These are phyloP conservation scores for Melanotaenia boesemani DNA, from an alignment of 2,797 vertebrate species.

Conservation along the genomic window DNA sequence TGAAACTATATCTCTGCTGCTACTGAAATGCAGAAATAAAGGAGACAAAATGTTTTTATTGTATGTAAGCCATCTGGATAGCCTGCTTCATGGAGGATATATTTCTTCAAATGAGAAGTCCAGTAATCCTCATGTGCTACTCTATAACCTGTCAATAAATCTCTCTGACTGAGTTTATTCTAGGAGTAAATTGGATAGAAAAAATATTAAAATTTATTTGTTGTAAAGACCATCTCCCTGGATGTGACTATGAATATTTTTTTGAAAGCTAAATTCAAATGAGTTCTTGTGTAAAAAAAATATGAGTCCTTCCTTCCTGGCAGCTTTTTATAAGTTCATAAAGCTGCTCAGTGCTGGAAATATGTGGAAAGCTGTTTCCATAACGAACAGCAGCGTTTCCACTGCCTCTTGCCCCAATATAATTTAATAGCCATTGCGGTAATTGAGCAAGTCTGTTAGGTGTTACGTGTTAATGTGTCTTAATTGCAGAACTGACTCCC, in stretches of 20 bases:
- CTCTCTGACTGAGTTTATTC: not conserved
- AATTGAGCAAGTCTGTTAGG: conserved; percentile 76
- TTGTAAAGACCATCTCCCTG: not conserved
- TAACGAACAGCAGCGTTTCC: conserved; percentile 51
- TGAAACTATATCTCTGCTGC: conserved; percentile 23
- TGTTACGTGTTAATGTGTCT: conserved; percentile 75
- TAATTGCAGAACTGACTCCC: conserved; percentile 72
- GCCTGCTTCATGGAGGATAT: not conserved
- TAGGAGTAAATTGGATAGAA: not conserved
- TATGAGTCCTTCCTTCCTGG: conserved; percentile 25
- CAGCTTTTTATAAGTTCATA: conserved; percentile 47
- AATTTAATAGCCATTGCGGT: conserved; percentile 73
- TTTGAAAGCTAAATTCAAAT: conserved; percentile 12
- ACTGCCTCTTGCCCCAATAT: conserved; percentile 59
- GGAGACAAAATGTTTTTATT: conserved; percentile 8
- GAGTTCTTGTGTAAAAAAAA: not conserved
- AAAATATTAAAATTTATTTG: not conserved
- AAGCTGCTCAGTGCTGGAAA: conserved; percentile 57
- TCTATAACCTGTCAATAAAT: not conserved
- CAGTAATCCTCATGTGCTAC: no score
- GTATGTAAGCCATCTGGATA: conserved; percentile 1
- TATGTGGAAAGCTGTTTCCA: conserved; percentile 54
- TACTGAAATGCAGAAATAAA: conserved; percentile 5
- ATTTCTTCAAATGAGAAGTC: not conserved
- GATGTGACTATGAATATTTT: not conserved